These are phyloP conservation scores for Phenacoccus solenopsis DNA, from an alignment of 1,140 invertebrate genomes.

Conservation along the genomic window DNA sequence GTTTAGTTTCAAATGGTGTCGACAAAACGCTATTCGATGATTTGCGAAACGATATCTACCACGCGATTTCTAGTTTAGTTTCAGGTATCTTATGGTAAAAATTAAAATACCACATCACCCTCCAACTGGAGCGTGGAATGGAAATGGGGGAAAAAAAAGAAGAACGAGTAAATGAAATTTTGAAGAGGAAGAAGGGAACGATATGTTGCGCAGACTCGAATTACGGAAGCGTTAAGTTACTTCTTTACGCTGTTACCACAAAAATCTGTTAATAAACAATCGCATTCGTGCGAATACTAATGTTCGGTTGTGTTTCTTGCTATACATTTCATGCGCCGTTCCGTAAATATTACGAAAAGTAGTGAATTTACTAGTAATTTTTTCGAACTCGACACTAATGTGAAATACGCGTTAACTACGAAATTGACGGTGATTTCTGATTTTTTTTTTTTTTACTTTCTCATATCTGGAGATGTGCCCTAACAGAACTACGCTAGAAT, in stretches of 20 bases:
- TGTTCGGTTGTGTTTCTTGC: neutral
- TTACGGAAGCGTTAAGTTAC: neutral
- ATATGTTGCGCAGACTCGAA: neutral
- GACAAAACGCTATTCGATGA: too few relatives aligned
- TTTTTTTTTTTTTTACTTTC: neutral
- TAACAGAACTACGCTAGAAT: constrained; percentile 11
- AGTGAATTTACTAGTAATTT: neutral
- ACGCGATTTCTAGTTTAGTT: too few relatives aligned
- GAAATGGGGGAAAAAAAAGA: neutral
- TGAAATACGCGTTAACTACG: neutral
- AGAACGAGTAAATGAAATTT: neutral
- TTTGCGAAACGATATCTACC: too few relatives aligned
- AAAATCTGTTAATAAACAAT: neutral
- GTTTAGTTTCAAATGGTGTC: too few relatives aligned
- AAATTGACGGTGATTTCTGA: neutral
- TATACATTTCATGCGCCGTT: neutral
- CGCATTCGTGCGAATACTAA: neutral
- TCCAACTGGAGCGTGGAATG: too few relatives aligned
- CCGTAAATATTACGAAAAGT: neutral
- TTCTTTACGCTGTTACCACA: neutral
- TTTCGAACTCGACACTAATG: neutral
- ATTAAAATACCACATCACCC: neutral
- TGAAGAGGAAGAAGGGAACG: neutral
- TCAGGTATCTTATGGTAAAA: neutral
- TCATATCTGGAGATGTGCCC: neutral